Base-by-base conservation (phyloP, 2,113 vertebrate genomes). In the Ceuthmochares aereus region DNA sequence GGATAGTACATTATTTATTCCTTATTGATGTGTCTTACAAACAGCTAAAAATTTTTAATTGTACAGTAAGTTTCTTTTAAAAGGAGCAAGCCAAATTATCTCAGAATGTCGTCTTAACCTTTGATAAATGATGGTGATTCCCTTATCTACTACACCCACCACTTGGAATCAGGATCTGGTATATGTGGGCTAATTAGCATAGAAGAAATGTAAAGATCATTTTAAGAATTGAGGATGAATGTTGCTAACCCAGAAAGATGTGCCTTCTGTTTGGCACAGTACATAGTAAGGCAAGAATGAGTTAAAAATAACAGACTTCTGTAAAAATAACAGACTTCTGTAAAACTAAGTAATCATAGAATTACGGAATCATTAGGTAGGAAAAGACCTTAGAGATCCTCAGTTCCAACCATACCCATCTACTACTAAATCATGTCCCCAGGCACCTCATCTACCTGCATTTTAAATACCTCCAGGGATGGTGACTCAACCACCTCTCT, bases 51-150 rank as follows among this genome's bases (percentile, higher is more conserved):
- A 43, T 54, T 84, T 87, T 78, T n/a, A 66, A 54, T 22, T 54
- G n/a, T 80, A 56, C 59, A 69, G 30, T 69, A 78, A 36, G 51
- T 93, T 93, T 80, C 76, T 91, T 69, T 63, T 52, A 66, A 97
- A 93, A 80, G 68, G 51, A 77, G 14, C 12, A 79, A 87, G 45
- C 30, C 25, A 75, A 42, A 16, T 68, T 86, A 55, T 45, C 59
- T 88, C 27, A 77, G 76, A 76, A 84, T 27, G 45, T 36, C 85
- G 51, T 70, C 79, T 82, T 91, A 91, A 83, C 67, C 52, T 93
- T 94, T 64, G 42, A 77, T 64, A 89, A 93, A 79, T 89, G 32
- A 54, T 89, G 49, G 67, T 8, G 7, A 96, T 69, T 91, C 79
- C 36, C 49, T 54, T 52, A 60, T 88, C 79, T 64, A 60, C 70